Conservation (phyloP, 2,113 vertebrate genomes). For the Phasianus colchicus region DNA sequence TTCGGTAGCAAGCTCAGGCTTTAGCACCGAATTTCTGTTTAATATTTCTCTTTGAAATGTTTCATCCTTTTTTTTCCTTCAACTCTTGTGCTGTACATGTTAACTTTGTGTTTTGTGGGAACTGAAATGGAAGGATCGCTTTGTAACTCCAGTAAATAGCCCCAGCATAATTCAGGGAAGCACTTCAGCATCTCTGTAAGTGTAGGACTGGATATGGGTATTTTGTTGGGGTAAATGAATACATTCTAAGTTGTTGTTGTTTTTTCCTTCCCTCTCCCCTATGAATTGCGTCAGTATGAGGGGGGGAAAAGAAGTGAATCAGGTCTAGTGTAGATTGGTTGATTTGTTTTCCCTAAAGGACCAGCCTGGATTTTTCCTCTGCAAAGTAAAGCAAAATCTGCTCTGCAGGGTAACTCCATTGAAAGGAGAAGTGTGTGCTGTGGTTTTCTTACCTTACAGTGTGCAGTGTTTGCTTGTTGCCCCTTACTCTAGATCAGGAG, state of each 20-base stretch:
- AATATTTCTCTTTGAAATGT: neutral
- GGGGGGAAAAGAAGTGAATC: neutral
- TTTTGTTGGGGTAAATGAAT: neutral
- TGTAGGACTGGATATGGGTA: too few species aligned
- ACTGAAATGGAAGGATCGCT: neutral
- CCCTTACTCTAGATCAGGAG: neutral
- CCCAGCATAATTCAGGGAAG: neutral
- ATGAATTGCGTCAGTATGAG: neutral
- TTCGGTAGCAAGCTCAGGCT: neutral
- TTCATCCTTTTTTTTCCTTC: neutral
- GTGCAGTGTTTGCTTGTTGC: neutral
- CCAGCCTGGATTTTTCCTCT: neutral
- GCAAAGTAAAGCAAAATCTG: neutral
- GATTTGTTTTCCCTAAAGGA: neutral
- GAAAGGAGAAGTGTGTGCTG: neutral
- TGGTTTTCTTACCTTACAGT: neutral
- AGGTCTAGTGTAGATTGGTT: neutral
- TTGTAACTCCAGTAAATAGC: neutral
- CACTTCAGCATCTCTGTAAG: neutral
- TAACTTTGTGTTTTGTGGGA: neutral
- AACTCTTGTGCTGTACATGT: neutral
- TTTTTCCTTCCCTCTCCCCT: too few species aligned
- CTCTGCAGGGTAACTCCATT: neutral
- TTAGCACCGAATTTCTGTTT: neutral
- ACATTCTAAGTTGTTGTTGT: neutral